Conservation (phyloP, 2,113 vertebrate genomes). For the Condylura cristata region DNA sequence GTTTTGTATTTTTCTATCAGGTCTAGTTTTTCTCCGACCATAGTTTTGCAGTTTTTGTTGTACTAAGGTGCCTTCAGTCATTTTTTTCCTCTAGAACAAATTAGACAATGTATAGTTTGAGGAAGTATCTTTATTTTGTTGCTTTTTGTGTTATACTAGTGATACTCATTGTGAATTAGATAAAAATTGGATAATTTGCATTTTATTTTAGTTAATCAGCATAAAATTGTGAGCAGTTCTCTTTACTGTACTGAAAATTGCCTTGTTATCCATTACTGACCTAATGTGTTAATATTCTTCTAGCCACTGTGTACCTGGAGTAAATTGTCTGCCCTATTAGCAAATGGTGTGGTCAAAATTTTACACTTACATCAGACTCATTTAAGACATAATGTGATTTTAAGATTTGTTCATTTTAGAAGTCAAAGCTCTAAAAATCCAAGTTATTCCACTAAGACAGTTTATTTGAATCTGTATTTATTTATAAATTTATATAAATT, state of each 20-base stretch:
- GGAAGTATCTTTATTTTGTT: constrained; percentile 43
- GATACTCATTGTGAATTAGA: not conserved
- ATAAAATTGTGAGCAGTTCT: not conserved
- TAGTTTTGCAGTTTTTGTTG: not conserved
- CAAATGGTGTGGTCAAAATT: not conserved
- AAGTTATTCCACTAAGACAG: not conserved
- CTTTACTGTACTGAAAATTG: constrained; percentile 48
- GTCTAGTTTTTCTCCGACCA: not conserved
- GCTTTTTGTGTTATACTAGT: constrained; percentile 34
- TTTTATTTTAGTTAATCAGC: constrained; percentile 24
- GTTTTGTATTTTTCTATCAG: constrained; percentile 24
- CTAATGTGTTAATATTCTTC: not conserved
- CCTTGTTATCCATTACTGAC: not conserved
- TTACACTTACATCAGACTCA: not conserved
- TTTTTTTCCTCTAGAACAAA: not conserved
- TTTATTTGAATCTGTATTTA: constrained; percentile 15
- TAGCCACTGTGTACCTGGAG: not conserved
- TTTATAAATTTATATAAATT: constrained; percentile 6
- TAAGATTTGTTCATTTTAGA: constrained; percentile 23
- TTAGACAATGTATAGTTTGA: not conserved
- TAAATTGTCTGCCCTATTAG: not conserved
- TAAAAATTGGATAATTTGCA: not conserved
- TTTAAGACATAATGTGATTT: constrained; percentile 5
- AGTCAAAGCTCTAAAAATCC: constrained; percentile 20
- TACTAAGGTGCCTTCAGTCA: not conserved